Base-by-base conservation (phyloP, 30 jellyfish, hydroid and myxozoan species). In the Turritopsis rubra region DNA sequence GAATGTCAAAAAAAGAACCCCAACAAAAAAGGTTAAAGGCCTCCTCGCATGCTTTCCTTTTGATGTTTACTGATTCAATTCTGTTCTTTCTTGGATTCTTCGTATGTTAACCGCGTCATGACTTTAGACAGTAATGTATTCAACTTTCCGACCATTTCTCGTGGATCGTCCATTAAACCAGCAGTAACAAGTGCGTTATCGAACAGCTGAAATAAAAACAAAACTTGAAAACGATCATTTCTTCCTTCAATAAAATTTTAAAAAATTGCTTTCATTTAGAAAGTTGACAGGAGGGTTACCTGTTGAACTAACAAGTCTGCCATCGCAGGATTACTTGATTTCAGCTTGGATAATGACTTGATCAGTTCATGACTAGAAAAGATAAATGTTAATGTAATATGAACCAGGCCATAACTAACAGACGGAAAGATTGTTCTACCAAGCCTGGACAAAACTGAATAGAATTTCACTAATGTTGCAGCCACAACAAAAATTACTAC, bases 111-210 rank as follows among this genome's bases (percentile, higher is more conserved):
- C 8, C 84, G 85, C 0, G 88, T 54, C 52, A 88, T 71, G 17
- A 95, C 89, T 79, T 93, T 93, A 75, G 94, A 74, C n/a, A 93
- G 78, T 30, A 93, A 79, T 1, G 88, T 77, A 77, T 93, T 93
- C 81, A 88, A 73, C 54, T 96, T 71, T 24, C 98, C 98, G 54
- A 93, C 98, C 98, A 93, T 93, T 72, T 93, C 98, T 77, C 98
- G 82, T 24, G 98, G 96, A 77, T 93, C 98, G 41, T 93, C 98
- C 98, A 93, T 72, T 18, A 93, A 75, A 18, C 98, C 98, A 68
- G 98, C 98, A 28, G 91, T 89, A 21, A 93, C 88, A 54, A 93
- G 80, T 21, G 95, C 90, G 68, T 93, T 93, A 86, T 93, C 96
- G 54, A 93, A 93, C 28, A 93, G 73, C 98, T 93, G 54, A 22